phyloP scores from a whole-genome alignment of 2,888 invertebrate species.

The Trissolcus japonicus region DNA sequence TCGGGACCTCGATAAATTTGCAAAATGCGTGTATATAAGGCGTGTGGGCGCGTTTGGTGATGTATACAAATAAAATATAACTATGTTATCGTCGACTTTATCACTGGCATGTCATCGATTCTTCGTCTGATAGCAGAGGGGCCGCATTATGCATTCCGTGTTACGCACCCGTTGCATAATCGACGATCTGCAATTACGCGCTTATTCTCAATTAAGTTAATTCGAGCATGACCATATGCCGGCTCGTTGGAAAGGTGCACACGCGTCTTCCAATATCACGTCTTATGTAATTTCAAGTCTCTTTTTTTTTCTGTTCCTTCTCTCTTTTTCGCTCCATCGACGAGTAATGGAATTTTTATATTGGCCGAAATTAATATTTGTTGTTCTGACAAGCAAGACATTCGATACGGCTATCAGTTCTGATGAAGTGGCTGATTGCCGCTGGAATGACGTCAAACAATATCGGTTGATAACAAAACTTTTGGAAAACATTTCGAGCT shows the following conservation, averaged over 20 bases:
- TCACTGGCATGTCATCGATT: conserved; percentile 54
- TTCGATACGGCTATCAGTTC: not conserved
- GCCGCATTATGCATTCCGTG: conserved; percentile 48
- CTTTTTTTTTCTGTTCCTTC: not conserved
- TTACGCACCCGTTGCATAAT: conserved; percentile 52
- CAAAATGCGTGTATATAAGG: conserved; percentile 40
- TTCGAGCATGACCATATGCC: conserved; percentile 22
- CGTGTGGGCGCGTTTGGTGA: conserved; percentile 48
- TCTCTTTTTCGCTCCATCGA: not conserved
- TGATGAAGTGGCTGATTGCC: not conserved
- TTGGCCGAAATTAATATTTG: too few relatives aligned
- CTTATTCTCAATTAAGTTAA: conserved; percentile 53
- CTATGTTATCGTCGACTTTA: conserved; percentile 55
- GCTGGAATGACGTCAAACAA: not conserved
- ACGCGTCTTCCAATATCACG: conserved; percentile 10
- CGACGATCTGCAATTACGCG: conserved; percentile 44
- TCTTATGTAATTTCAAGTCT: not conserved
- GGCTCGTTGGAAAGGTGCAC: conserved; percentile 50
- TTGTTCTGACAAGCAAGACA: too few relatives aligned
- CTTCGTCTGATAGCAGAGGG: conserved; percentile 51
- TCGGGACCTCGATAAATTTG: conserved; percentile 56
- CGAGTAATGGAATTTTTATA: conserved; percentile 20
- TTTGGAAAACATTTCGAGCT: not conserved
- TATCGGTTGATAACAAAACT: not conserved
- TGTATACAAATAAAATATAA: conserved; percentile 30